Evolutionary conservation across 2,797 vertebrate species (phyloP), one percentile per base, ranked within the genome.

Genomic region (Leptodactylus fallax): DNA sequence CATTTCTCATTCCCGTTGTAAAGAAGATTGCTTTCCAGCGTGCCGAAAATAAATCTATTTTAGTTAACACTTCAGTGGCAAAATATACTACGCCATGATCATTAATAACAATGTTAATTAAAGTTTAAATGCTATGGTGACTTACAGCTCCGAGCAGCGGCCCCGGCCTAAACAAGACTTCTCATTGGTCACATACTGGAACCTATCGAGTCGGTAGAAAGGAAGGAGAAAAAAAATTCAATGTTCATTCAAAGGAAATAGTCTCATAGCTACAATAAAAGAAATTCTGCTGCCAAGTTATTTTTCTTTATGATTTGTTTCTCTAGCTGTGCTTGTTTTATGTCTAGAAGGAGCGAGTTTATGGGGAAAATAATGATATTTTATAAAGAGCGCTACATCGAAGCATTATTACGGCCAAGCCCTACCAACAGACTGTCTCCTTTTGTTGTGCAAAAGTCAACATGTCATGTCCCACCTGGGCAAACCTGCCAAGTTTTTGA

Each of bases 401-500:
- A 79, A 79, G 63, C 63, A 58, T 83, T 83, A 79, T 89, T 86
- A 89, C 92, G 91, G 92, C 94, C 94, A 94, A 94, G 91, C 91
- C 92, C 92, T 92, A 90, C 90, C 90, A 93, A 92, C 90, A 93
- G 90, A 92, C 92, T 92, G 91, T 93, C 93, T 93, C 92, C 93
- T 93, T 95, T 93, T 95, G 93, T 95, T 94, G 92, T 92, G 92
- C 90, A 91, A 91, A 92, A 93, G 91, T 93, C 88, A 93, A 93
- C 83, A 91, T 92, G 91, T 93, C 92, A 91, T 92, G 92, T 91
- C 91, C 91, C 92, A 94, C 95, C 94, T 95, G 93, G 92, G 89
- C 92, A 92, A 93, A 92, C 69, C 92, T 95, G 95, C 94, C 94
- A 95, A 95, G 94, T 93, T 94, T 86, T 92, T 91, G 92, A 90